Conservation (phyloP, 1,140 invertebrate genomes). For the Pseudomyrmex concolor region DNA sequence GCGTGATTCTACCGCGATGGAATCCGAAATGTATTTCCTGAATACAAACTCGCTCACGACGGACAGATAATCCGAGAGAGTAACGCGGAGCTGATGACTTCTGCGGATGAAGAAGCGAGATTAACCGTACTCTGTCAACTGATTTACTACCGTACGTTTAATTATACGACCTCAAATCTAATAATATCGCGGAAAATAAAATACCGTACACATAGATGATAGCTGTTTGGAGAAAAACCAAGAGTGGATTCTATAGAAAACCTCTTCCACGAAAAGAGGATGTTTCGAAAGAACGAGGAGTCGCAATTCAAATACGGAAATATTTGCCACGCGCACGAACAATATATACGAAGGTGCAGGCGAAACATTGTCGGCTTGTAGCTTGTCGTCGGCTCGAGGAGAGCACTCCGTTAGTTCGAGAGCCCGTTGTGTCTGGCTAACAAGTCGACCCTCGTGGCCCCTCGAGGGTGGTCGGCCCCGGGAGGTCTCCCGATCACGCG, state of each 20-base stretch:
- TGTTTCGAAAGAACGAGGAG: neutral
- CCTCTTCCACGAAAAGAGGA: too few relatives aligned
- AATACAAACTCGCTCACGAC: neutral
- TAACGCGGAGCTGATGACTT: too few relatives aligned
- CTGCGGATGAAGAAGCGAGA: too few relatives aligned
- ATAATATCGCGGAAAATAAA: too few relatives aligned
- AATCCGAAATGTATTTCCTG: neutral
- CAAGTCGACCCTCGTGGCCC: constrained; percentile 81
- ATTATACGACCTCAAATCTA: too few relatives aligned
- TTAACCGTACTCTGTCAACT: too few relatives aligned
- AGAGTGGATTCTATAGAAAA: too few relatives aligned
- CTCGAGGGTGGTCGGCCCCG: constrained; percentile 81
- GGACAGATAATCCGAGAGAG: neutral
- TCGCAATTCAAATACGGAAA: constrained; percentile 64
- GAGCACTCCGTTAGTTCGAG: constrained; percentile 75
- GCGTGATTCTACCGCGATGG: neutral
- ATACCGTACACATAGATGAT: too few relatives aligned
- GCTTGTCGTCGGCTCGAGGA: constrained; percentile 63
- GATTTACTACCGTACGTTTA: too few relatives aligned
- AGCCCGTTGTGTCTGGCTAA: constrained; percentile 78
- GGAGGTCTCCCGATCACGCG: constrained; percentile 81
- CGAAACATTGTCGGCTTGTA: constrained; percentile 71
- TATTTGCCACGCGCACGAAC: constrained; percentile 34
- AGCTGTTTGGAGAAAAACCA: too few relatives aligned
- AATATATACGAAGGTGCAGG: constrained; percentile 28